Conservation (phyloP, 92 coral and sea anemone genomes). For the Epizoanthus scotinus region DNA sequence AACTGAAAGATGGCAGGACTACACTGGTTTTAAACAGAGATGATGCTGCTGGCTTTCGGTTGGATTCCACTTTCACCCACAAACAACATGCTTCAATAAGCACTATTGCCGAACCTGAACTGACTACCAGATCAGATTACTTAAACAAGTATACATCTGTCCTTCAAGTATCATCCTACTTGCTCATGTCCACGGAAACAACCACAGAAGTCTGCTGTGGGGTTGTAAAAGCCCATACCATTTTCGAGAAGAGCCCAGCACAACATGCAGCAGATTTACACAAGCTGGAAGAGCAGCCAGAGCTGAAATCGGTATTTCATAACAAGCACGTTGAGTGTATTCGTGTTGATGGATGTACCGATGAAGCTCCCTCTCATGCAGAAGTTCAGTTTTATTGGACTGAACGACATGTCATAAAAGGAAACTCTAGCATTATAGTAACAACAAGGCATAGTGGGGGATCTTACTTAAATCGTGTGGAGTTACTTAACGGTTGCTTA, state of each 20-base stretch:
- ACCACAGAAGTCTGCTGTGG: constrained; percentile 60
- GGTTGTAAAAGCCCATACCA: constrained; percentile 52
- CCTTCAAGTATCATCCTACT: constrained; percentile 51
- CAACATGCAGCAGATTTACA: constrained; percentile 61
- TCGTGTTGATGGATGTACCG: constrained; percentile 62
- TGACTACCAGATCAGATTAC: constrained; percentile 60
- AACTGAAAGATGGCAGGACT: constrained; percentile 42
- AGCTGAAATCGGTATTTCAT: constrained; percentile 23
- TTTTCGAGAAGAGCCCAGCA: constrained; percentile 55
- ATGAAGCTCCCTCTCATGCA: constrained; percentile 59
- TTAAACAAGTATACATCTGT: constrained; percentile 56
- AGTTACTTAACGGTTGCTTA: constrained; percentile 59
- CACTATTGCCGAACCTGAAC: constrained; percentile 23
- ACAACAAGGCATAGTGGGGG: constrained; percentile 64
- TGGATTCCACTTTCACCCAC: constrained; percentile 55
- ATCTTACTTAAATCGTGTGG: constrained; percentile 52
- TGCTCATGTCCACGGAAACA: constrained; percentile 46
- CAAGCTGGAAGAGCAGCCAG: constrained; percentile 48
- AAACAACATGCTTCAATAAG: constrained; percentile 50
- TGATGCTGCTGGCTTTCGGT: constrained; percentile 55
- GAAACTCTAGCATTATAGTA: constrained; percentile 31
- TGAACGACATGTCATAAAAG: constrained; percentile 50
- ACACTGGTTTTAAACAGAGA: constrained; percentile 41
- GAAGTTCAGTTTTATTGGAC: constrained; percentile 69
- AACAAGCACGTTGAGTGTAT: constrained; percentile 54